Percentiles rank a stretch among this genome's conserved stretches.
Conservation (phyloP, 2,113 vertebrate genomes). For the Notothenia rossii region DNA sequence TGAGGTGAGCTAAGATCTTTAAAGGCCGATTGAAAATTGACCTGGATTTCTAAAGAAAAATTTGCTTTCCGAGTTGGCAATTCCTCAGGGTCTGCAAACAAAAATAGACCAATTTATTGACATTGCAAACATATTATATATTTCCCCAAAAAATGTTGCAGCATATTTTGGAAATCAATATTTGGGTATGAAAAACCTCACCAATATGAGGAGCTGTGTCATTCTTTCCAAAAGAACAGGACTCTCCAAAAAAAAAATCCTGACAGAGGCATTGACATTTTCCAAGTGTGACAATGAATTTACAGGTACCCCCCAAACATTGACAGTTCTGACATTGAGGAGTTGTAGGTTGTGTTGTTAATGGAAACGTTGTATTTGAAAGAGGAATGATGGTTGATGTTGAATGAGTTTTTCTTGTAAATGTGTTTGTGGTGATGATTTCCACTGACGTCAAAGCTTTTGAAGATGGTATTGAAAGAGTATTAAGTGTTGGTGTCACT, state of each 20-base stretch:
- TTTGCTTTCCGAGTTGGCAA: constrained; percentile 69
- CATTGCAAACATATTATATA: neutral
- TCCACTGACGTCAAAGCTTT: neutral
- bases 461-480: neutral
- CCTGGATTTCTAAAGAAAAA: constrained; percentile 65
- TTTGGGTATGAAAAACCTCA: constrained; percentile 35
- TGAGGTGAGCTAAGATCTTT: constrained; percentile 46
- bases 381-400: neutral
- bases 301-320: constrained; percentile 54
- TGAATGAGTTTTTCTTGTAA: neutral
- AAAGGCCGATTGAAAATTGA: constrained; percentile 30
- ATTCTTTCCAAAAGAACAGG: constrained; percentile 51
- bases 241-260: constrained; percentile 45
- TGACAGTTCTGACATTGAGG: constrained; percentile 58
- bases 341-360: constrained; percentile 14
- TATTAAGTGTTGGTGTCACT: neutral
- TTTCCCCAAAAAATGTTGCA: neutral
- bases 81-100: constrained; percentile 46
- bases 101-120: neutral
- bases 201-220: constrained; percentile 32
- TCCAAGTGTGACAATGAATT: constrained; percentile 37
- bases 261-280: constrained; percentile 63
- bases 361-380: neutral
- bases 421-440: neutral
- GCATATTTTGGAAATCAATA: neutral